Evolutionary conservation across 2,797 vertebrate genomes (phyloP).

Genomic region (Sebastes kiyomatsui): DNA sequence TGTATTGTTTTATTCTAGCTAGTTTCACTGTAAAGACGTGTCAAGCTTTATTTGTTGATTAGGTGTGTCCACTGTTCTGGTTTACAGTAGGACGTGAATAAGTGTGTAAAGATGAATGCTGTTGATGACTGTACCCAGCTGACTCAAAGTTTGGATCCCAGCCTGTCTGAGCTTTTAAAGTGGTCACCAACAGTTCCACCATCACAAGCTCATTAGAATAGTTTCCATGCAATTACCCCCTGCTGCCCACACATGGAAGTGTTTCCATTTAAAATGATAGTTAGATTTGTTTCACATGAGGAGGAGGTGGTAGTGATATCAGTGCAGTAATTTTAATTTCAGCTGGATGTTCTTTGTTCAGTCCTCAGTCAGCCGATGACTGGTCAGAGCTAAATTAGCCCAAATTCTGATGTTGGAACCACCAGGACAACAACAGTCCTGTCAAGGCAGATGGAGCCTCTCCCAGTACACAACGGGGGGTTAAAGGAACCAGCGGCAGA

Average conservation of each 20-base stretch:
- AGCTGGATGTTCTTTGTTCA: neutral
- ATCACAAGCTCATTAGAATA: conserved; percentile 27
- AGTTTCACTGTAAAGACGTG: neutral
- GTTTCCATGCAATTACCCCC: neutral
- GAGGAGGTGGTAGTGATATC: neutral
- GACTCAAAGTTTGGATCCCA: neutral
- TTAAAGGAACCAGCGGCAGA: neutral
- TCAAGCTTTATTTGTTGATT: neutral
- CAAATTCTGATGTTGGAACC: neutral
- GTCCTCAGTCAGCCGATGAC: neutral
- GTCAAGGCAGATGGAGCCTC: neutral
- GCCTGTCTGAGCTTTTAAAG: neutral
- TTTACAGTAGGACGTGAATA: neutral
- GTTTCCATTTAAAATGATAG: neutral
- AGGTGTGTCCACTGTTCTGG: neutral
- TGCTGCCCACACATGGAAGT: neutral
- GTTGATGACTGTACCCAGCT: neutral
- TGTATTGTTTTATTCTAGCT: neutral
- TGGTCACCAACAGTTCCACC: neutral
- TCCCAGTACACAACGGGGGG: neutral
- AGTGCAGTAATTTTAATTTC: neutral
- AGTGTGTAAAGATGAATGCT: neutral
- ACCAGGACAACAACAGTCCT: neutral
- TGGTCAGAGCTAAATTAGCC: neutral
- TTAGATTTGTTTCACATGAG: neutral